phyloP scores from a whole-genome alignment of 2,113 vertebrate species.

The Apeltes quadracus region DNA sequence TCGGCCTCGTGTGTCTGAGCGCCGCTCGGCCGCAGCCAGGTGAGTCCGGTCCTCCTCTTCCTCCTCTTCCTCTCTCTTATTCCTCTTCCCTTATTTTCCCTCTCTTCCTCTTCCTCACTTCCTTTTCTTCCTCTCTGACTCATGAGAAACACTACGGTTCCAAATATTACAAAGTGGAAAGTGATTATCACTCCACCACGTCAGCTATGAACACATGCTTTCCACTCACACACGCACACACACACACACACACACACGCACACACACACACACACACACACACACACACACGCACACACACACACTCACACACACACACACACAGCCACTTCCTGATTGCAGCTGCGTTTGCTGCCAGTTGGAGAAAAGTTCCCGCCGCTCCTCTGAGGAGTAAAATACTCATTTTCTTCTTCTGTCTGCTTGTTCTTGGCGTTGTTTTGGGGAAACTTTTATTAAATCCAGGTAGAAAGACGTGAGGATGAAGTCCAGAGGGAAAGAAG shows the following conservation, averaged over 20 bases:
- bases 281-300: slow-evolving; percentile 7
- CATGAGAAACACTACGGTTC: neutral
- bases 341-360: slow-evolving; percentile 8
- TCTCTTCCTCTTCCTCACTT: neutral
- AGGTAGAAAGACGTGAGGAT: neutral
- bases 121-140: neutral
- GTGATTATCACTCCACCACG: neutral
- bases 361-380: neutral
- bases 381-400: neutral
- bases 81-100: too few relatives aligned
- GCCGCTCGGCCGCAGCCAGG: slow-evolving; percentile 62
- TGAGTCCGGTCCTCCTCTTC: slow-evolving; percentile 50
- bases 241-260: neutral
- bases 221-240: neutral
- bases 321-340: slow-evolving; percentile 5
- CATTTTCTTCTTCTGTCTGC: neutral
- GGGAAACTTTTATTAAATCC: neutral
- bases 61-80: neutral
- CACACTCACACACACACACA: neutral
- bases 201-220: neutral
- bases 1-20: slow-evolving; percentile 82
- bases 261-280: neutral
- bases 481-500: neutral
- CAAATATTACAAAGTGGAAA: slow-evolving; percentile 37
- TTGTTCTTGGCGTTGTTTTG: neutral